Evolutionary conservation across 2,888 invertebrate species (phyloP), one percentile per base, ranked within the genome.

Genomic region (Oeneis ivallda): DNA sequence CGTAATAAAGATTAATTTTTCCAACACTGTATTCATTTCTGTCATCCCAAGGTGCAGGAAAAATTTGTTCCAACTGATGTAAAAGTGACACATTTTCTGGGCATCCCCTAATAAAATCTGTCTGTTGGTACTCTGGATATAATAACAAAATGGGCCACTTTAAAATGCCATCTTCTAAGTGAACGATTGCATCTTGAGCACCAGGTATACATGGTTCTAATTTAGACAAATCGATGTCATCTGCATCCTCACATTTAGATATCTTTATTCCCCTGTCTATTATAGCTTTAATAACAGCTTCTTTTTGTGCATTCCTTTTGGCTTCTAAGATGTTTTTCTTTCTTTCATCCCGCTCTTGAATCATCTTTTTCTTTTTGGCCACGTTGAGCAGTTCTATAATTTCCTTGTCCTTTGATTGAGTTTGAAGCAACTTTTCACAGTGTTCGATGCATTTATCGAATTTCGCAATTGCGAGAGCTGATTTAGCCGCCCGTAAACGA

Each of bases 121-220:
- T 96, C 76, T 96, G 94, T 66, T 95, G 92, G 78, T 95, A 95
- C 85, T 98, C 98, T 0, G 98, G 98, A 84, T 98, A 99, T 11
- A 97, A 88, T 72, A 98, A 94, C 17, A 97, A 90, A 0, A 98
- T 95, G 0, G 98, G 98, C 98, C 98, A 99, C 60, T 95, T 87
- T 11, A 99, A 84, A 13, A 88, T 75, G 0, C 94, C 85, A 76
- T 93, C 87, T 70, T 93, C 93, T 11, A 96, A 76, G 75, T 93
- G 92, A 0, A 96, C 96, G 60, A 93, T 92, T 66, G 92, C 87
- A 63, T 94, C 93, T 52, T 93, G 93, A 6, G 95, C 91, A 43
- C 95, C 94, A 0, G 95, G 93, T 72, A 95, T 89, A 75, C 92
- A 92, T 0, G 96, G 95, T 63, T 94, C 93, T 17, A 95, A 73